phyloP scores from a whole-genome alignment of 2,113 vertebrate genomes.

The Vidua macroura region DNA sequence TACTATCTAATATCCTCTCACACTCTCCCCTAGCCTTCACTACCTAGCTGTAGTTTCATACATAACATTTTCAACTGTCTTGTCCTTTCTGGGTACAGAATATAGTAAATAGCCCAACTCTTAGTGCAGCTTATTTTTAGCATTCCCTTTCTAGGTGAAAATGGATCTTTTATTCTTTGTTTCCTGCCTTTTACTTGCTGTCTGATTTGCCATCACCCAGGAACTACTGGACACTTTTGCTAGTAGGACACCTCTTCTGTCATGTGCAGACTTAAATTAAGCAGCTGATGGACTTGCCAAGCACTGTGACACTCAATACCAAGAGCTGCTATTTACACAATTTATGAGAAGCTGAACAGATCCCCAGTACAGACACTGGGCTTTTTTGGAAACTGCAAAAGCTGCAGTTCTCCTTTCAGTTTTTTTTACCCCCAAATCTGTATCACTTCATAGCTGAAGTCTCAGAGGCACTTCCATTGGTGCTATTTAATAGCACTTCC shows the following conservation, averaged over 20 bases:
- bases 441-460: neutral
- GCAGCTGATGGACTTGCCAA: neutral
- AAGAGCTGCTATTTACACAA: neutral
- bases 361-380: neutral
- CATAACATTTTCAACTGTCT: neutral
- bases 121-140: neutral
- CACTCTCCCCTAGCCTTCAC: neutral
- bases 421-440: neutral
- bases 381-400: neutral
- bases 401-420: neutral
- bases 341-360: neutral
- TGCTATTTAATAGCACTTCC: neutral
- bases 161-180: neutral
- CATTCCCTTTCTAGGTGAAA: neutral
- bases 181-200: neutral
- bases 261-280: neutral
- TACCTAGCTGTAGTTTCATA: neutral
- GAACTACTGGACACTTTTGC: neutral
- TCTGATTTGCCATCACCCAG: neutral
- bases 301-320: accelerated
- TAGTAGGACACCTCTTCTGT: neutral
- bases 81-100: neutral
- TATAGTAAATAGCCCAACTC: neutral
- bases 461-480: neutral
- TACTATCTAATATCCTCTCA: neutral